These are phyloP conservation scores for Elgaria multicarinata DNA, from an alignment of 2,113 vertebrate species.

Conservation along the genomic window DNA sequence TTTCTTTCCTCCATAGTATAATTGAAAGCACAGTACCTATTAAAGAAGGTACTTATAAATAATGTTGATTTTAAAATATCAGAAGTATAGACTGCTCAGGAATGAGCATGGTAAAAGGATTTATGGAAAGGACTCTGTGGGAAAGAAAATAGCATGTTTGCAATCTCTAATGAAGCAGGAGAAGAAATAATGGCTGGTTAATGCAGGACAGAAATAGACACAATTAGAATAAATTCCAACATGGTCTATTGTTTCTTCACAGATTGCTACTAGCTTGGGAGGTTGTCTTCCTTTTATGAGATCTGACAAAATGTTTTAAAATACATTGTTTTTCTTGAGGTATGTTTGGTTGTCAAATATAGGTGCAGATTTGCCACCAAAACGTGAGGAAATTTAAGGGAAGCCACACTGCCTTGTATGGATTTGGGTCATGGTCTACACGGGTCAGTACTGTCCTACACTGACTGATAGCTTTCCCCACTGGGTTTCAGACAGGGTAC, in stretches of 20 bases:
- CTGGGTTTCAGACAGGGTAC: too few relatives aligned
- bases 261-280: background rate
- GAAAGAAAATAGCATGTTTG: conserved; percentile 10
- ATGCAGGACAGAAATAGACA: conserved; percentile 12
- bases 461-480: background rate
- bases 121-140: background rate
- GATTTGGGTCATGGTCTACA: background rate
- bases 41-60: conserved; percentile 18
- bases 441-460: background rate
- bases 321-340: background rate
- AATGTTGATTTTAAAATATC: conserved; percentile 11
- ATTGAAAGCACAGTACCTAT: background rate
- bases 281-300: conserved; percentile 4
- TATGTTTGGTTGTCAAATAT: background rate
- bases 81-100: background rate
- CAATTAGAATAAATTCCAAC: conserved; percentile 25
- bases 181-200: conserved; percentile 21
- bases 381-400: background rate
- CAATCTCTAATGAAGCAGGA: conserved; percentile 15
- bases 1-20: background rate
- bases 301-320: background rate
- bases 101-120: conserved; percentile 16
- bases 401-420: background rate
- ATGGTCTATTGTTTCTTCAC: conserved; percentile 17
- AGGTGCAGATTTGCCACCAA: background rate